Base-by-base conservation (phyloP, 2,797 vertebrate genomes). In the Chelon auratus region DNA sequence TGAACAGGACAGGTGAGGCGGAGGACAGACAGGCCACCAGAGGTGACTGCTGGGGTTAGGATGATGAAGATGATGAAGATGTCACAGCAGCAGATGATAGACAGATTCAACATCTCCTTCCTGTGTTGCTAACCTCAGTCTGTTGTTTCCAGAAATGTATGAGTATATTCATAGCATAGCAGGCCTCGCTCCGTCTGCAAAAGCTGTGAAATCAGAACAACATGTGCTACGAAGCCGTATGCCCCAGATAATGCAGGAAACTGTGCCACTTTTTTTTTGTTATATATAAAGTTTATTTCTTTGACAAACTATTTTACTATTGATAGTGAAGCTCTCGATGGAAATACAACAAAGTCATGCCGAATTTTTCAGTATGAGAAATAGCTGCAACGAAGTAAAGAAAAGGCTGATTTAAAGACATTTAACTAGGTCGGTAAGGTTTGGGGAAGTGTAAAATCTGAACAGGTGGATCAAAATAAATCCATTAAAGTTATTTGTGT, bases 391-490 rank as follows among this genome's bases (percentile, higher is more conserved):
- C 53, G 24, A 26, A 26, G 24, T 37, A 53, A 20, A 66, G 20
- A 55, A 30, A 15, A 13, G 12, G 9, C 2, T 39, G 14, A 15
- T 56, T 39, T 50, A 20, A 20, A 55, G n/a, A 13, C 18, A 2
- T 51, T 36, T 2, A 68, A 36, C 47, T 53, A n/a, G 51, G 39
- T 69, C 52, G 67, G 14, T 2, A 57, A 24, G 18, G 14, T 47
- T 58, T 20, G 9, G 7, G n/a, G n/a, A 47, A 20, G 15, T 45
- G 17, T 45, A 17, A 7, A n/a, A n/a, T 45, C 17, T 45, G 12
- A 43, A 15, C 14, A 43, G 42, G 42, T 43, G 40, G 40, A 14
- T 13, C 40, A 3, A 15, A 43, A 43, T 43, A 43, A 15, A 43
- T 8, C 15, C 14, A 47, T 47, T 3, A 18, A 45, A 47, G 7